A percentile compares a stretch with the other conserved stretches of the same genome.
phyloP scores from a whole-genome alignment of 2,113 vertebrate species.

The Petrocephalus zakoni region DNA sequence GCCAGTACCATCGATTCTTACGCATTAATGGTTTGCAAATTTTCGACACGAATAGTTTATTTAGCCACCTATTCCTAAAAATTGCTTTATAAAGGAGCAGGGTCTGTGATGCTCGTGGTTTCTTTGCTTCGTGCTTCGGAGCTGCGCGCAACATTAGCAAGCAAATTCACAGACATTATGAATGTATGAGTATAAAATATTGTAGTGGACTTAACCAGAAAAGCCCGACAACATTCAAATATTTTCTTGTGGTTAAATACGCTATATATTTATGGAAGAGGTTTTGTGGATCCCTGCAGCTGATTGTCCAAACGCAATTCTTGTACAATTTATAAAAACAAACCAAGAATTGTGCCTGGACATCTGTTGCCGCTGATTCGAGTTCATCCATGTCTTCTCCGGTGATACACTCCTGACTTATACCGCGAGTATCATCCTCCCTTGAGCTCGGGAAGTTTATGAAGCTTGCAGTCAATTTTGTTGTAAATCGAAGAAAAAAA shows the following conservation, averaged over 20 bases:
- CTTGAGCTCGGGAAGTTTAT: neutral
- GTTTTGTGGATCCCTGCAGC: conserved; percentile 68
- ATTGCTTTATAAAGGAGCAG: neutral
- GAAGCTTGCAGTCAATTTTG: neutral
- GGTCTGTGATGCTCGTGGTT: neutral
- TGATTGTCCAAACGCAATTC: conserved; percentile 99
- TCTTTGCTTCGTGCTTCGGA: neutral
- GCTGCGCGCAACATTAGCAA: neutral
- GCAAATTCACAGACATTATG: neutral
- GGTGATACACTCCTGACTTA: neutral
- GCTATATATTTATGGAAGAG: conserved; percentile 14
- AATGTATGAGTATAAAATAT: neutral
- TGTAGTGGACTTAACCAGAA: too few species aligned
- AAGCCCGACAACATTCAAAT: neutral
- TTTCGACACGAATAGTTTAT: neutral
- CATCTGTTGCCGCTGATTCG: conserved; percentile 96
- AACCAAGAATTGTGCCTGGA: conserved; percentile 99
- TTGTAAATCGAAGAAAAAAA: neutral
- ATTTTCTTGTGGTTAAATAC: neutral
- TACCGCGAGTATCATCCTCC: neutral
- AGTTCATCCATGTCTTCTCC: conserved; percentile 35
- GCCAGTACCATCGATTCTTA: neutral
- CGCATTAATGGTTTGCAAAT: neutral
- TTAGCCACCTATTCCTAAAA: neutral
- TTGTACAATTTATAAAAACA: conserved; percentile 82